Evolutionary conservation across 2,797 vertebrate species (phyloP).

Genomic region (Podarcis siculus): DNA sequence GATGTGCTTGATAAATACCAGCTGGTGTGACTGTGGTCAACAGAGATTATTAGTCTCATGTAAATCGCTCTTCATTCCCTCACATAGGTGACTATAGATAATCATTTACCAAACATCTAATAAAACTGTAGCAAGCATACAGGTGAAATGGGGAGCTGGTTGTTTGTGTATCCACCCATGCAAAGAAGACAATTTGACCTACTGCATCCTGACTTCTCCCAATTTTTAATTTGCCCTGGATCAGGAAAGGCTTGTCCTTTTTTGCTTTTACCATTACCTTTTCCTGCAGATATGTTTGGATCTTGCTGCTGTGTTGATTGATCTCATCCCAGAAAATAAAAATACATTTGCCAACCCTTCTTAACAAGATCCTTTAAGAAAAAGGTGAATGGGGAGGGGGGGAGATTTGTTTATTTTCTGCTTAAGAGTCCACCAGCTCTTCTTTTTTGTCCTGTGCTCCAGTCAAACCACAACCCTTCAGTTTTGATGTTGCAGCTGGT

Average conservation of each 20-base stretch:
- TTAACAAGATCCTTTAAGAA: conserved; percentile 16
- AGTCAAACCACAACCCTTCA: conserved; percentile 67
- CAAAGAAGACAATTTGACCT: not conserved
- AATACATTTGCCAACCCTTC: conserved; percentile 47
- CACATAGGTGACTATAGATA: not conserved
- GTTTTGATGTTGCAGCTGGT: conserved; percentile 67
- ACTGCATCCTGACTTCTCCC: not conserved
- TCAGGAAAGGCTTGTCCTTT: no score
- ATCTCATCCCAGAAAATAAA: not conserved
- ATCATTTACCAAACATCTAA: not conserved
- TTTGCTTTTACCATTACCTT: not conserved
- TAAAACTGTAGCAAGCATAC: not conserved
- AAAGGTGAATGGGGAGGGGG: not conserved
- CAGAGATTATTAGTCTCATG: conserved; percentile 59
- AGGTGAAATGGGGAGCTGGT: no score
- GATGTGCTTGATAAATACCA: conserved; percentile 13
- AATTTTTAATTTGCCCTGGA: not conserved
- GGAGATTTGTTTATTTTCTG: conserved; percentile 49
- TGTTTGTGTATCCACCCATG: no score
- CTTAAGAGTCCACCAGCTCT: conserved; percentile 57
- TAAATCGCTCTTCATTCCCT: conserved; percentile 24
- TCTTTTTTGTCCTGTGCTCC: conserved; percentile 34
- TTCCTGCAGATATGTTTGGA: not conserved
- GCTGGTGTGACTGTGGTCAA: conserved; percentile 51
- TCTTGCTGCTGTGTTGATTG: not conserved